Evolutionary conservation across 2,797 vertebrate genomes (phyloP).

Genomic region (Chaunax sp.): DNA sequence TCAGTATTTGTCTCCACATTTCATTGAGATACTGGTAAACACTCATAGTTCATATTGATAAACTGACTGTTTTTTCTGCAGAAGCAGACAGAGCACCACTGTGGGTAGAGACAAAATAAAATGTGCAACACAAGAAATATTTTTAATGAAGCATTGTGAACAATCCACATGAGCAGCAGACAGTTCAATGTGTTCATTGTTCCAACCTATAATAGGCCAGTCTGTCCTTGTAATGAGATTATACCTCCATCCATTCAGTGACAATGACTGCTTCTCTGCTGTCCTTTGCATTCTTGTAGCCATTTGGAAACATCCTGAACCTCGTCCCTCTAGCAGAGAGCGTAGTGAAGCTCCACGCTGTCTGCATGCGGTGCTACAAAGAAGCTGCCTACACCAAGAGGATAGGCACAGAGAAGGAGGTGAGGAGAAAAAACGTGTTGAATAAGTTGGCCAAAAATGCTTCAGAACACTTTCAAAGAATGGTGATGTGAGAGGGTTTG

Average conservation of each 20-base stretch:
- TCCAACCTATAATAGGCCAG: slow-evolving; percentile 2
- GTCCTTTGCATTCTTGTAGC: slow-evolving; percentile 70
- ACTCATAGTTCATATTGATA: not conserved
- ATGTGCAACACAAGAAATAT: slow-evolving; percentile 23
- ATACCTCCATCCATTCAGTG: slow-evolving; percentile 8
- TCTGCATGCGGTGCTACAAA: slow-evolving; percentile 96
- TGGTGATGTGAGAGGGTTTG: not conserved
- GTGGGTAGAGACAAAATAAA: slow-evolving; percentile 18
- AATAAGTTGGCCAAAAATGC: not conserved
- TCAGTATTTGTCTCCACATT: slow-evolving; percentile 12
- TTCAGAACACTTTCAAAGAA: not conserved
- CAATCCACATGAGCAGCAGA: slow-evolving; percentile 33
- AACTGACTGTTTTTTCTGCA: not conserved
- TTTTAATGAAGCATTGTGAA: slow-evolving; percentile 20
- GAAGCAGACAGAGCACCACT: slow-evolving; percentile 6
- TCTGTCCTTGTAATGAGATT: slow-evolving; percentile 46
- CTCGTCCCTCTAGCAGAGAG: slow-evolving; percentile 95
- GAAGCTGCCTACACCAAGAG: slow-evolving; percentile 97
- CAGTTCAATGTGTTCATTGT: slow-evolving; percentile 25
- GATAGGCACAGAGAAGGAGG: slow-evolving; percentile 93
- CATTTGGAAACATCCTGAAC: slow-evolving; percentile 93
- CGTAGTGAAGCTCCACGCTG: slow-evolving; percentile 95
- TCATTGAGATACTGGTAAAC: not conserved
- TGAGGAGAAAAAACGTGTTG: slow-evolving; percentile 58
- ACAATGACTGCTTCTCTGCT: slow-evolving; percentile 23